phyloP scores from a whole-genome alignment of 2,113 vertebrate genomes.

The Pterocles burchelli region DNA sequence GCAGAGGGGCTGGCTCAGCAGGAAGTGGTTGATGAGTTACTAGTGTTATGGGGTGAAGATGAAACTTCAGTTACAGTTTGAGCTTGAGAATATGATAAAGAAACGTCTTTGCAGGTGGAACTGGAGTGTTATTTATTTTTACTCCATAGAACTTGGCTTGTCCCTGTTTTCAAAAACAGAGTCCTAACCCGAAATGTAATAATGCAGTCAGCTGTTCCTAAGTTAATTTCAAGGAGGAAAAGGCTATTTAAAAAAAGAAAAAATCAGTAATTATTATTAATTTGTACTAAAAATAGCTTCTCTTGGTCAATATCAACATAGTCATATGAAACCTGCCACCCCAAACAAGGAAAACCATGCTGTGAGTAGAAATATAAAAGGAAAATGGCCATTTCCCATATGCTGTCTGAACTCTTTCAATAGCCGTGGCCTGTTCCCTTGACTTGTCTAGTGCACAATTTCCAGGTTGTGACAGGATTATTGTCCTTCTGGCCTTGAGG shows the following conservation, averaged over 20 bases:
- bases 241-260: neutral
- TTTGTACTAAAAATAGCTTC: neutral
- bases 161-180: neutral
- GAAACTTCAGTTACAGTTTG: neutral
- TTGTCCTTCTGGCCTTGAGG: neutral
- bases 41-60: neutral
- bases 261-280: neutral
- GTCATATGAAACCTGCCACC: neutral
- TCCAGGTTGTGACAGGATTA: neutral
- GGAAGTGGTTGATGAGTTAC: slow-evolving; percentile 56
- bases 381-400: neutral
- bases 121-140: neutral
- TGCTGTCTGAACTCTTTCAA: neutral
- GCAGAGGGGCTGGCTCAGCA: slow-evolving; percentile 28
- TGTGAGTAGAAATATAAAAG: neutral
- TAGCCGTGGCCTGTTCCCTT: neutral
- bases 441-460: neutral
- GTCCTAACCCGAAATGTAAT: neutral
- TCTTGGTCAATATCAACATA: neutral
- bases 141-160: neutral
- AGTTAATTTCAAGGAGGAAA: neutral
- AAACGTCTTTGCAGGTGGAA: slow-evolving; percentile 2
- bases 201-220: neutral
- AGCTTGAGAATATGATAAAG: neutral
- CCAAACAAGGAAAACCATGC: neutral